phyloP scores from a whole-genome alignment of 2,888 invertebrate genomes.

The Drosophila testacea region DNA sequence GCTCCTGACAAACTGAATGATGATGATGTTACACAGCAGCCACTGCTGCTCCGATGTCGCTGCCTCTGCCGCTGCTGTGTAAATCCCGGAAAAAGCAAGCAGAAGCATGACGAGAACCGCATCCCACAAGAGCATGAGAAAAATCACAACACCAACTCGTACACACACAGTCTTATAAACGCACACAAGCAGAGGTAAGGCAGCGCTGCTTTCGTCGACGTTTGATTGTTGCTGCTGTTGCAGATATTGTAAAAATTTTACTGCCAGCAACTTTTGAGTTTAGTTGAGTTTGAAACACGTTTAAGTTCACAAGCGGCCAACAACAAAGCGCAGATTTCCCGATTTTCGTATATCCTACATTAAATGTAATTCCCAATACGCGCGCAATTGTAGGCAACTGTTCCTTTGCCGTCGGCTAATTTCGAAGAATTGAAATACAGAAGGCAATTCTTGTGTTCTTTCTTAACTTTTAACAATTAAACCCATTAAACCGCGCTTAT shows the following conservation, averaged over 20 bases:
- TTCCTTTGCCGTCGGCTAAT: conserved; percentile 59
- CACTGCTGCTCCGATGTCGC: conserved; percentile 15
- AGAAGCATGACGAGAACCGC: conserved; percentile 44
- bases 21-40: conserved; percentile 63
- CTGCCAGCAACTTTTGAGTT: conserved; percentile 67
- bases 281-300: conserved; percentile 77
- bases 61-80: conserved; percentile 37
- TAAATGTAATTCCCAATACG: conserved; percentile 26
- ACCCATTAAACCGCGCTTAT: too few relatives aligned
- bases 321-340: conserved; percentile 21
- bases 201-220: conserved; percentile 54
- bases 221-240: conserved; percentile 42
- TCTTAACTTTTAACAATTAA: background rate
- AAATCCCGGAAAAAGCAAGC: conserved; percentile 52
- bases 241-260: conserved; percentile 78
- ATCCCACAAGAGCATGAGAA: conserved; percentile 59
- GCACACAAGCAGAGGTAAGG: conserved; percentile 25
- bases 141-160: conserved; percentile 65
- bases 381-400: conserved; percentile 60
- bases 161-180: conserved; percentile 22
- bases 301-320: conserved; percentile 63
- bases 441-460: background rate
- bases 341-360: conserved; percentile 20
- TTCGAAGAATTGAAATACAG: conserved; percentile 1
- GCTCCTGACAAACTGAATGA: conserved; percentile 67